Evolutionary conservation across 2,888 invertebrate genomes (phyloP), one percentile per base, ranked within the genome.

Genomic region (Anticlea derivata): DNA sequence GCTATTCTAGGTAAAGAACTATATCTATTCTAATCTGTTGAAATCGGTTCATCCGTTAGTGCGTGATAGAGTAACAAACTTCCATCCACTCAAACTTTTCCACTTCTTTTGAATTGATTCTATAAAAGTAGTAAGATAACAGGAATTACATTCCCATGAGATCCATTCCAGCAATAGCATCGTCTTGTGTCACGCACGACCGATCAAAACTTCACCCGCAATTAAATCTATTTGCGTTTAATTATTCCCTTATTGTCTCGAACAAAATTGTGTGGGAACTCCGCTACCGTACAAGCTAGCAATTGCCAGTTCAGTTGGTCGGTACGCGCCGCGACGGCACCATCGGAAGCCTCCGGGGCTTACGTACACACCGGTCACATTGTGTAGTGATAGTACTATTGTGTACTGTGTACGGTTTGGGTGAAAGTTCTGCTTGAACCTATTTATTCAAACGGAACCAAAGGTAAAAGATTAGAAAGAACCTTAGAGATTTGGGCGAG

Each of bases 201-300:
- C 55, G 56, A 60, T 58, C 59, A 44, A 52, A 49, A 49, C 50
- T 52, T 50, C 54, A 63, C 39, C 52, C 51, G 50, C 61, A 70
- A 68, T 72, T 66, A 66, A 58, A 48, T 57, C 63, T 66, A 66
- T 68, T 67, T 60, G 51, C 58, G 55, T 63, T 51, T 72, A 69
- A 74, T 73, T 70, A 63, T 48, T 41, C 50, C 45, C 51, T 65
- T 63, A 64, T 70, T 70, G 69, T 70, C 45, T 65, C 46, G 50
- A 43, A 55, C 52, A 50, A 47, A 57, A 61, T 50, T 50, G 65
- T 64, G 73, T 70, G 73, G 62, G 73, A 72, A 70, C 50, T 24
- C 7, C 24, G 24, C 30, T 38, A 30, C 20, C 13, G 52, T 27
- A n/a, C 31, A 29, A 23, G 11, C 30, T 26, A 8, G 33, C 45